phyloP scores from a whole-genome alignment of 2,113 vertebrate genomes.

The Petroica traversi region DNA sequence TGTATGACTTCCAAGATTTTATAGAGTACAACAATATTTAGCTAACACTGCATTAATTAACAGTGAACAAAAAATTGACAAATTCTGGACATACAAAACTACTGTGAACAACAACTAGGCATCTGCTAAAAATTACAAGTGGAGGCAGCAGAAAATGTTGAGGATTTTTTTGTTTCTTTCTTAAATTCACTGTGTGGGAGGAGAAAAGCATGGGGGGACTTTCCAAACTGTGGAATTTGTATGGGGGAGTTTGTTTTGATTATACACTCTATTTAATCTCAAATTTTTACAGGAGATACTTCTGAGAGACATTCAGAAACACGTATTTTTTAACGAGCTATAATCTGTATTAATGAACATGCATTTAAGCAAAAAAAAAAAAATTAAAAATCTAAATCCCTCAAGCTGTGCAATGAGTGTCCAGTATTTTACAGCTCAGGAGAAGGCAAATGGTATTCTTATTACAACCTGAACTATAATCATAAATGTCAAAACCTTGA shows the following conservation, averaged over 20 bases:
- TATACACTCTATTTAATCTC: not conserved
- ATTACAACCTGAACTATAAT: not conserved
- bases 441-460: not conserved
- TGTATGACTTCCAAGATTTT: not conserved
- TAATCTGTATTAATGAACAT: not conserved
- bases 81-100: not conserved
- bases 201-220: not conserved
- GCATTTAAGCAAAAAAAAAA: not conserved
- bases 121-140: not conserved
- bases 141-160: not conserved
- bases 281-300: not conserved
- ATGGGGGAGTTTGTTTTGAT: not conserved
- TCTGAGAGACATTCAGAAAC: not conserved
- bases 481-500: too few species aligned
- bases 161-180: not conserved
- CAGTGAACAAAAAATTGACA: not conserved
- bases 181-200: not conserved
- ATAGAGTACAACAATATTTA: not conserved
- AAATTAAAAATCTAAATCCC: not conserved
- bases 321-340: not conserved
- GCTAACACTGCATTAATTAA: not conserved
- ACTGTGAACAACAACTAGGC: not conserved
- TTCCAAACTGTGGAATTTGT: not conserved
- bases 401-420: not conserved
- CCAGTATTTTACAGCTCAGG: not conserved